Conservation (phyloP, 2,797 vertebrate genomes). For the Pelochelys cantorii region DNA sequence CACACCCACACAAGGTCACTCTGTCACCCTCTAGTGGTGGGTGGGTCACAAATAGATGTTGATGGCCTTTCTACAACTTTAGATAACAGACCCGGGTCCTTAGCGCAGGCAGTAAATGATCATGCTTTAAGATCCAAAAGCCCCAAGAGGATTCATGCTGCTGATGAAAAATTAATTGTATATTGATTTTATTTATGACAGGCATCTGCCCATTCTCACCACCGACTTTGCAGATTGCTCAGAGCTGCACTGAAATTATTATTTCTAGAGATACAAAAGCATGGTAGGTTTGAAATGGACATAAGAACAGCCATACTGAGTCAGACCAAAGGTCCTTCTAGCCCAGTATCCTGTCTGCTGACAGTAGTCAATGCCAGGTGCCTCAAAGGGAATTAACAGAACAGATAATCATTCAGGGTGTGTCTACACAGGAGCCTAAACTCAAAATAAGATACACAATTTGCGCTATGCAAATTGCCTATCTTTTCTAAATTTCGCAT, state of each 20-base stretch:
- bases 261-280: neutral
- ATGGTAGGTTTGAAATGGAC: neutral
- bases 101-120: neutral
- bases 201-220: constrained; percentile 13
- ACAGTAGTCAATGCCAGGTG: no score
- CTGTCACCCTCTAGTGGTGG: neutral
- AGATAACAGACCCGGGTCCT: no score
- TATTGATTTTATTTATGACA: neutral
- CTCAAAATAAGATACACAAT: no score
- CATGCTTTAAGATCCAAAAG: neutral
- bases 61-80: neutral
- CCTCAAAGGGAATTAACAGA: no score
- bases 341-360: no score
- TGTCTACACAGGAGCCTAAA: no score
- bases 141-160: neutral
- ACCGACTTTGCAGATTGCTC: neutral
- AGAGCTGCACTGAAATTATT: neutral
- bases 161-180: constrained; percentile 11
- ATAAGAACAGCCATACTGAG: no score
- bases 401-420: no score
- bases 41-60: neutral
- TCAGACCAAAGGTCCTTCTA: no score
- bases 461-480: no score
- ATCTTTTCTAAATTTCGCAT: no score
- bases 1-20: neutral